Evolutionary conservation across 2,797 vertebrate genomes (phyloP).

Genomic region (Cyprinella venusta): DNA sequence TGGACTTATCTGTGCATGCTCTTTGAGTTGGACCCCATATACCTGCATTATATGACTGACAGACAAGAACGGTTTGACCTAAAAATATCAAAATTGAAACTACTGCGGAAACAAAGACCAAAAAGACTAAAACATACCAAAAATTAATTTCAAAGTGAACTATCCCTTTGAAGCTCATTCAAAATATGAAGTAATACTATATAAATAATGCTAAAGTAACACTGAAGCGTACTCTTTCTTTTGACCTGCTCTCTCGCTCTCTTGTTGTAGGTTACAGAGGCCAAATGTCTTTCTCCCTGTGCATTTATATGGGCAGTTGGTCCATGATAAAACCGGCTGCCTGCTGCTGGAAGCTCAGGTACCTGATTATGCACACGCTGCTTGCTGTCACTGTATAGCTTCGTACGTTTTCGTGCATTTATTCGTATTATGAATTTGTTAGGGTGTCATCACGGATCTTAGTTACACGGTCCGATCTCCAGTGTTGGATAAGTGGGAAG

Average conservation of each 20-base stretch:
- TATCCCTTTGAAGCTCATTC: too few relatives aligned
- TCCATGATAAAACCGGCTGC: conserved; percentile 87
- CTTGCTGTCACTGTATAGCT: not conserved
- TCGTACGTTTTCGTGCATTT: not conserved
- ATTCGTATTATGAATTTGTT: conserved; percentile 20
- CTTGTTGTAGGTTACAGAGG: conserved; percentile 77
- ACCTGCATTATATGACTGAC: too few relatives aligned
- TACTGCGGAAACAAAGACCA: too few relatives aligned
- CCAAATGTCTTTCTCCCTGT: conserved; percentile 86
- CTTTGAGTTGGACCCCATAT: too few relatives aligned
- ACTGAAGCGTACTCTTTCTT: not conserved
- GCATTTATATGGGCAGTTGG: conserved; percentile 86
- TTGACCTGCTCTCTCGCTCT: not conserved
- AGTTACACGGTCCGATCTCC: conserved; percentile 84
- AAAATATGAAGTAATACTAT: too few relatives aligned
- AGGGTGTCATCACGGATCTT: conserved; percentile 86
- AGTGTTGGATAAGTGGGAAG: conserved; percentile 86
- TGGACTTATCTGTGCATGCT: too few relatives aligned
- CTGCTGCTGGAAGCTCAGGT: conserved; percentile 87
- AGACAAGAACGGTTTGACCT: too few relatives aligned
- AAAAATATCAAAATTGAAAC: too few relatives aligned
- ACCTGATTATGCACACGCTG: not conserved
- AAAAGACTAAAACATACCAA: too few relatives aligned
- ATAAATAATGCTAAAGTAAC: not conserved
- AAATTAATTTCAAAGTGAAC: too few relatives aligned